These are phyloP conservation scores for Latrodectus elegans DNA, from an alignment of 2,888 invertebrate species.

Conservation along the genomic window DNA sequence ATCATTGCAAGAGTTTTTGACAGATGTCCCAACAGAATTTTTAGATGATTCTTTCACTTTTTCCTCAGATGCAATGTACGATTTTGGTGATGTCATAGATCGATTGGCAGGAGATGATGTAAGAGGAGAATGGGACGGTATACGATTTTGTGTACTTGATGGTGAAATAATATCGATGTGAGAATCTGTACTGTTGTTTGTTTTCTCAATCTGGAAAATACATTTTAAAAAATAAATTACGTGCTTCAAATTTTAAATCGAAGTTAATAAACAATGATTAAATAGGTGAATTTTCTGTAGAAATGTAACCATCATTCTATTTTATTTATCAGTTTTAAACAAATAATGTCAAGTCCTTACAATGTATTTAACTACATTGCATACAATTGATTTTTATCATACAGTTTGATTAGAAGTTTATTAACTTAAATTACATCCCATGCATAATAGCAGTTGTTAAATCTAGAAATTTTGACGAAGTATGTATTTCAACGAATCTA, in stretches of 20 bases:
- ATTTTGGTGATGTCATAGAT: conserved; percentile 16
- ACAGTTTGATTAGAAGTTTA: too few relatives aligned
- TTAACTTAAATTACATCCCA: too few relatives aligned
- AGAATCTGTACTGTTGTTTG: background rate
- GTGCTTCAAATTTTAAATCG: background rate
- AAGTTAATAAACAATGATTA: too few relatives aligned
- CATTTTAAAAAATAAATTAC: background rate
- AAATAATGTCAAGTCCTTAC: too few relatives aligned
- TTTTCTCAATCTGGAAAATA: conserved; percentile 11
- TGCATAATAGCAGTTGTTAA: too few relatives aligned
- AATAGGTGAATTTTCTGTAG: too few relatives aligned
- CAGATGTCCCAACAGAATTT: conserved; percentile 24
- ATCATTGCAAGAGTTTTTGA: conserved; percentile 20
- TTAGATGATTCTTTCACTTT: conserved; percentile 34
- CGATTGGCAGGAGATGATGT: conserved; percentile 49
- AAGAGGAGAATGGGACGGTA: conserved; percentile 45
- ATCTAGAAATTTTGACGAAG: too few relatives aligned
- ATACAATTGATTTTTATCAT: too few relatives aligned
- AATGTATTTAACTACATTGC: too few relatives aligned
- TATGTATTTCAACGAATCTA: too few relatives aligned
- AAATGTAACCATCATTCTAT: too few relatives aligned
- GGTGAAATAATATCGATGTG: background rate
- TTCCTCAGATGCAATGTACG: conserved; percentile 45
- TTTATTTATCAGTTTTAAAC: too few relatives aligned
- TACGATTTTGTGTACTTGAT: conserved; percentile 34